phyloP scores from a whole-genome alignment of 2,888 invertebrate species.

The Xestia xanthographa region DNA sequence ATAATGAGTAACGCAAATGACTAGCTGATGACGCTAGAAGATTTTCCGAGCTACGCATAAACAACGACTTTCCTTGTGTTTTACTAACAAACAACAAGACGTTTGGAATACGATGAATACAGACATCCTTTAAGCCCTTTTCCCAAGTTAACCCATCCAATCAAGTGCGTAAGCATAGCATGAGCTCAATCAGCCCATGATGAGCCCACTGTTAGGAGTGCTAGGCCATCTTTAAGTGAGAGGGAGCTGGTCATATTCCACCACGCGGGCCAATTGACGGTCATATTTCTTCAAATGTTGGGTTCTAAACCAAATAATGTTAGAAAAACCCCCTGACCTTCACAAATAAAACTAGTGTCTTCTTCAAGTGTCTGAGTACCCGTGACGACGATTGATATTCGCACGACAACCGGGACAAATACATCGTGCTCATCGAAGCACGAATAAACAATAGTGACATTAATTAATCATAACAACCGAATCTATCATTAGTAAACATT shows the following conservation, averaged over 20 bases:
- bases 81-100: slow-evolving; percentile 36
- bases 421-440: slow-evolving; percentile 39
- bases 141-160: not conserved
- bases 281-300: not conserved
- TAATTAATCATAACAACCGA: slow-evolving; percentile 60
- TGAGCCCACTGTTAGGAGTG: not conserved
- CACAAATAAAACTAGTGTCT: slow-evolving; percentile 3
- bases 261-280: not conserved
- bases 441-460: slow-evolving; percentile 56
- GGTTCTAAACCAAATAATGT: not conserved
- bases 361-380: slow-evolving; percentile 13
- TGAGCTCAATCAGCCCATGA: not conserved
- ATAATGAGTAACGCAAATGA: slow-evolving; percentile 45
- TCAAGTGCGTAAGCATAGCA: not conserved
- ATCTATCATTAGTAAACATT: slow-evolving; percentile 60
- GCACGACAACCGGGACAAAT: slow-evolving; percentile 20
- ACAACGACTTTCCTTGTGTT: slow-evolving; percentile 54
- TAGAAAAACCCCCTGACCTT: slow-evolving; percentile 17
- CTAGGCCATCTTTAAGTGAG: not conserved
- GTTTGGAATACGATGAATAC: not conserved
- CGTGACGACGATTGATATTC: slow-evolving; percentile 25
- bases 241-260: not conserved
- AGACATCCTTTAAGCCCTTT: not conserved
- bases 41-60: slow-evolving; percentile 52
- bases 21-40: slow-evolving; percentile 47